These are phyloP conservation scores for Lamproptera curius DNA, from an alignment of 2,888 invertebrate genomes.

Conservation along the genomic window DNA sequence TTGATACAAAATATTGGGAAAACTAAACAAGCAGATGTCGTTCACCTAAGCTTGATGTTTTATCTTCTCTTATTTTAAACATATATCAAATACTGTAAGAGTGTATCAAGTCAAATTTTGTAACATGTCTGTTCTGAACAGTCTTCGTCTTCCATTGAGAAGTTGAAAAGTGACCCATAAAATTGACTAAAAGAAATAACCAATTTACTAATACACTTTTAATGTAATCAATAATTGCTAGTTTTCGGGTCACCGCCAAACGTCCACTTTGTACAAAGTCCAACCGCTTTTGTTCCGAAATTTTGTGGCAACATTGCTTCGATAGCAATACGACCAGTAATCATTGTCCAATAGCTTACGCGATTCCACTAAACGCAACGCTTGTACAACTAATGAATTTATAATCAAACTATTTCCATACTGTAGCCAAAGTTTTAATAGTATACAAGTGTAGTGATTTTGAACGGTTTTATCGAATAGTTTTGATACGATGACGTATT, in stretches of 20 bases:
- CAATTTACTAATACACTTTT: no score
- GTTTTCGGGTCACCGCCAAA: constrained; percentile 16
- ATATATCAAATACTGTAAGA: no score
- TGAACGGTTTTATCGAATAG: constrained; percentile 31
- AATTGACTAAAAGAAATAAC: no score
- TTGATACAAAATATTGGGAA: no score
- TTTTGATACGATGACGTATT: constrained; percentile 38
- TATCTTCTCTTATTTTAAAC: no score
- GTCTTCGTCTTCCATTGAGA: no score
- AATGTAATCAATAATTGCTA: neutral
- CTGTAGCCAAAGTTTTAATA: constrained; percentile 29
- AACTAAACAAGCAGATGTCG: no score
- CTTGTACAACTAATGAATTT: constrained; percentile 45
- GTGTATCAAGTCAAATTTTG: no score
- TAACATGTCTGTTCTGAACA: no score
- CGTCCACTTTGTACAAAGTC: constrained; percentile 40
- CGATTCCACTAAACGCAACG: constrained; percentile 31
- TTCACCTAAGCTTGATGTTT: no score
- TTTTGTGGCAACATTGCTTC: constrained; percentile 29
- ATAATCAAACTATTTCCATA: constrained; percentile 31
- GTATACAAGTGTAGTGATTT: constrained; percentile 30
- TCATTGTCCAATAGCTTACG: constrained; percentile 19
- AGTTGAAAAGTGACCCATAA: no score
- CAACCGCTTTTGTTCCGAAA: constrained; percentile 36
- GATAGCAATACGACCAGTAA: constrained; percentile 22